These are phyloP conservation scores for Saturnia pavonia DNA, from an alignment of 2,888 invertebrate species.

Conservation along the genomic window DNA sequence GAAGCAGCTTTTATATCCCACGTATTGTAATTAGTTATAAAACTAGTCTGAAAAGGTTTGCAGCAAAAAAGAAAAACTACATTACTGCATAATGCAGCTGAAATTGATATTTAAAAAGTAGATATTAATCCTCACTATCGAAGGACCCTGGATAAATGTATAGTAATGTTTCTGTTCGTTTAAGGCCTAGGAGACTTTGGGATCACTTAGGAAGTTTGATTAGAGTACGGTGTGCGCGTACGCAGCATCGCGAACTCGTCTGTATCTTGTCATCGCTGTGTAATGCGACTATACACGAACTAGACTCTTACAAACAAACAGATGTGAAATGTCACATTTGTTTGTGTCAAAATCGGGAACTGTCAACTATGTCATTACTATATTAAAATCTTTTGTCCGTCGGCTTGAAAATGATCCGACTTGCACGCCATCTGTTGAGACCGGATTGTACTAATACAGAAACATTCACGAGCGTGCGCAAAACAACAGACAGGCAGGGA, in stretches of 20 bases:
- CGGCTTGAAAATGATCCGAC: too few relatives aligned
- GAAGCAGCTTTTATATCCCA: constrained; percentile 72
- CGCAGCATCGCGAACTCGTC: constrained; percentile 9
- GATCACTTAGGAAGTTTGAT: constrained; percentile 46
- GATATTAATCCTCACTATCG: constrained; percentile 59
- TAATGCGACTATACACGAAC: too few relatives aligned
- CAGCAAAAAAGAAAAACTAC: constrained; percentile 43
- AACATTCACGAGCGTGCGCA: too few relatives aligned
- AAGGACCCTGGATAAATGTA: constrained; percentile 44
- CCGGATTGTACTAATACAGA: too few relatives aligned
- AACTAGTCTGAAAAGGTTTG: constrained; percentile 63
- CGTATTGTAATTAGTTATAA: constrained; percentile 55
- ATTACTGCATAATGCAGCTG: constrained; percentile 60
- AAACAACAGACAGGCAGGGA: too few relatives aligned
- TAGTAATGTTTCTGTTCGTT: constrained; percentile 29
- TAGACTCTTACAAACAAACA: too few relatives aligned
- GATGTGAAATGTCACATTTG: too few relatives aligned
- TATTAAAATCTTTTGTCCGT: too few relatives aligned
- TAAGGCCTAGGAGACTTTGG: constrained; percentile 44
- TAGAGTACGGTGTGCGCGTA: constrained; percentile 28
- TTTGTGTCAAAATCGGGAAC: too few relatives aligned
- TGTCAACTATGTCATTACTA: too few relatives aligned
- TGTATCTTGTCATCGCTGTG: not conserved
- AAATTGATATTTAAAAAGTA: constrained; percentile 51
- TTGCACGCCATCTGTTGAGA: too few relatives aligned